Evolutionary conservation across 1,140 invertebrate species (phyloP).

Genomic region (Zaprionus lachaisei): DNA sequence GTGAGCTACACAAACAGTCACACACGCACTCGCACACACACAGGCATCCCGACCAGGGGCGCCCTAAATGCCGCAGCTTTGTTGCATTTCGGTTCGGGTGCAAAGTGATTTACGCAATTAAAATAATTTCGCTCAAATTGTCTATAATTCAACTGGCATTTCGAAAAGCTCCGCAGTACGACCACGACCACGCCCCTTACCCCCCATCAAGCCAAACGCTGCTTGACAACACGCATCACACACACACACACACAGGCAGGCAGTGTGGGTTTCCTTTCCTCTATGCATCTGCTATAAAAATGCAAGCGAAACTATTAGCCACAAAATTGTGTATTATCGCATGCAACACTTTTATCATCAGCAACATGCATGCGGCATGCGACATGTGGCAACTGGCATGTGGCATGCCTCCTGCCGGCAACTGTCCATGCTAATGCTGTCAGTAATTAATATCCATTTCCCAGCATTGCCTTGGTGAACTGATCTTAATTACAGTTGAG

Average conservation of each 20-base stretch:
- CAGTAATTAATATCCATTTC: constrained; percentile 8
- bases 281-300: constrained; percentile 52
- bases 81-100: constrained; percentile 73
- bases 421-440: background rate
- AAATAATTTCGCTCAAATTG: constrained; percentile 82
- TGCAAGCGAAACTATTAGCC: constrained; percentile 39
- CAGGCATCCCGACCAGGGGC: background rate
- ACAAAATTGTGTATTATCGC: constrained; percentile 41
- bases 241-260: too few species aligned
- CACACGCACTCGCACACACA: constrained; percentile 16
- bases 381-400: constrained; percentile 8
- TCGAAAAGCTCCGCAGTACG: constrained; percentile 53
- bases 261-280: background rate
- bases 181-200: constrained; percentile 35
- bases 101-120: constrained; percentile 82
- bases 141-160: constrained; percentile 81
- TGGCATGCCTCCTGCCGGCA: background rate
- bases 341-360: constrained; percentile 24
- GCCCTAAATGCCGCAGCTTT: constrained; percentile 63
- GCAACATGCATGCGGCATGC: constrained; percentile 9
- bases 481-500: background rate
- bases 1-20: constrained; percentile 48
- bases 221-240: constrained; percentile 39
- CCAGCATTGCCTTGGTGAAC: background rate
- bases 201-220: constrained; percentile 1